phyloP scores from a whole-genome alignment of 2,888 invertebrate genomes.

The Zele albiditarsus region DNA sequence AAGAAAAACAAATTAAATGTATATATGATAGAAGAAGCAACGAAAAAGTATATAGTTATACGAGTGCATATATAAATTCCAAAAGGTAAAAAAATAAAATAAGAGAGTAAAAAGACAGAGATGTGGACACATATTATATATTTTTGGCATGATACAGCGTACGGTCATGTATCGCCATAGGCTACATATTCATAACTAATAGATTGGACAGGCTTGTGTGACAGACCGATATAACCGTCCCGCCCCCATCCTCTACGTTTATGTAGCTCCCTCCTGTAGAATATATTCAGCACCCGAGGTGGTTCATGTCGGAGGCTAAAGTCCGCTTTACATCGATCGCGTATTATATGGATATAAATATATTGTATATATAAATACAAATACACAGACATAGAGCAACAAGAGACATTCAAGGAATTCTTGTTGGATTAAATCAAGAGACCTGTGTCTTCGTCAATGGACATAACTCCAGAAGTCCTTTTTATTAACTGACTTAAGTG shows the following conservation, averaged over 20 bases:
- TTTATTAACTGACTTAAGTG: conserved; percentile 27
- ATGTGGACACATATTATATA: conserved; percentile 55
- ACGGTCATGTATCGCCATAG: conserved; percentile 70
- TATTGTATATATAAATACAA: neutral
- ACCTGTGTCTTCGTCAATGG: conserved; percentile 10
- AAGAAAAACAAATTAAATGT: neutral
- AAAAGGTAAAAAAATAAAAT: neutral
- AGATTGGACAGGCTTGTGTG: conserved; percentile 69
- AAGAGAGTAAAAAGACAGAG: conserved; percentile 26
- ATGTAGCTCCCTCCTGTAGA: neutral
- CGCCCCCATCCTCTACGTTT: conserved; percentile 16
- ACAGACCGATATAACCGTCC: conserved; percentile 71
- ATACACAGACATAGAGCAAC: conserved; percentile 48
- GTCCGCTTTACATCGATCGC: conserved; percentile 56
- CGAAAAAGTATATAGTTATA: neutral
- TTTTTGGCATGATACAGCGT: conserved; percentile 60
- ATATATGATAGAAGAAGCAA: neutral
- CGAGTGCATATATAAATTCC: too few relatives aligned
- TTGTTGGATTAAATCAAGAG: neutral
- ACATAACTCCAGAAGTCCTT: conserved; percentile 27
- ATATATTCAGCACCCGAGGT: conserved; percentile 27
- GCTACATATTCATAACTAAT: conserved; percentile 72
- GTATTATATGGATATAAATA: conserved; percentile 13
- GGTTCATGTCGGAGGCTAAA: conserved; percentile 38
- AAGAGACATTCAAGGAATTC: conserved; percentile 50